Percentiles rank a stretch among this genome's conserved stretches.
These are phyloP conservation scores for Myopa tessellatipennis DNA, from an alignment of 2,888 invertebrate species.

Conservation along the genomic window DNA sequence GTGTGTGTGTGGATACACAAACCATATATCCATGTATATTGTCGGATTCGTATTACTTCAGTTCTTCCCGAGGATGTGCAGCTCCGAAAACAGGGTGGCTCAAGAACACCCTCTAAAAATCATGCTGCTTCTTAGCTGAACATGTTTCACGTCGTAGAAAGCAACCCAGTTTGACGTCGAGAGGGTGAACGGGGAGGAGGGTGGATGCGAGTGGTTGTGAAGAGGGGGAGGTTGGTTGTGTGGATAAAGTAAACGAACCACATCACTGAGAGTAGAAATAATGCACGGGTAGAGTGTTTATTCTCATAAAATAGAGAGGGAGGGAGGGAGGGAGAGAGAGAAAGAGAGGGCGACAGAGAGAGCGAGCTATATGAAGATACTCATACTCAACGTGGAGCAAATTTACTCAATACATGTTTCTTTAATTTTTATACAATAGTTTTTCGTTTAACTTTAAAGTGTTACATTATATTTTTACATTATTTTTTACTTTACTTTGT, in stretches of 20 bases:
- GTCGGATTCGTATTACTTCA: background rate
- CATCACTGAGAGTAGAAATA: background rate
- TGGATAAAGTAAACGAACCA: conserved; percentile 5
- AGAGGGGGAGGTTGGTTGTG: background rate
- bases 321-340: no score
- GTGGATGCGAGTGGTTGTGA: background rate
- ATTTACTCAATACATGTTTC: no score
- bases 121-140: background rate
- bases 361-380: background rate
- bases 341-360: background rate
- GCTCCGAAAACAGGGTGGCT: background rate
- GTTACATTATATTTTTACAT: no score
- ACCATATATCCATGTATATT: background rate
- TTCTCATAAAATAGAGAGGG: no score
- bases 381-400: no score
- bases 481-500: no score
- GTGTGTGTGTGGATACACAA: background rate
- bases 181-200: background rate
- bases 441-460: no score
- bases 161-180: background rate
- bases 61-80: background rate
- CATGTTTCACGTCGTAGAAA: background rate
- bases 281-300: background rate
- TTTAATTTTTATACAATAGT: no score
- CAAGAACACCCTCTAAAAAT: background rate